Evolutionary conservation across 2,113 vertebrate species (phyloP).

Genomic region (Hippoglossus stenolepis): DNA sequence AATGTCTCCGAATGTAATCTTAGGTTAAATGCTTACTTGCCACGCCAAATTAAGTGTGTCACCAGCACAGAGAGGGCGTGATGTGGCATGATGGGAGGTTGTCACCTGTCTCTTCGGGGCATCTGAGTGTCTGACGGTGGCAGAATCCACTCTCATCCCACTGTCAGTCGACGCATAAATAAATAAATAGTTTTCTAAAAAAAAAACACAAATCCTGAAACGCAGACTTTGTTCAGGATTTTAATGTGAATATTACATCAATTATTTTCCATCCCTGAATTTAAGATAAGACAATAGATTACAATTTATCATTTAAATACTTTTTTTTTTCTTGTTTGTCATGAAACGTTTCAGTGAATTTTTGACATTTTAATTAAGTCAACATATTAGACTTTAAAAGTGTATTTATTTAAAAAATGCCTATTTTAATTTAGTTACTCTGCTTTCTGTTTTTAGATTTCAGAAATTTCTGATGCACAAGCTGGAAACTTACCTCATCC

Average conservation of each 20-base stretch:
- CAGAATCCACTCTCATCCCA: constrained; percentile 32
- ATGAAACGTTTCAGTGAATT: not conserved
- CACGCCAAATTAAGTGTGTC: constrained; percentile 73
- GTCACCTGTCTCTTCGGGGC: constrained; percentile 75
- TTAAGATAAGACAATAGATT: not conserved
- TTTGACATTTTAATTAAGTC: too few relatives aligned
- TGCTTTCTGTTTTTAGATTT: not conserved
- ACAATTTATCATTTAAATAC: not conserved
- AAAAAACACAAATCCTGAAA: not conserved
- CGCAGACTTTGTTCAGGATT: not conserved
- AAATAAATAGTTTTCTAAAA: too few relatives aligned
- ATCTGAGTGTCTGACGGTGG: constrained; percentile 55
- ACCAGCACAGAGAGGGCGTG: constrained; percentile 41
- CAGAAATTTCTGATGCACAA: not conserved
- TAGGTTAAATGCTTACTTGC: constrained; percentile 77
- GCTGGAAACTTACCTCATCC: not conserved
- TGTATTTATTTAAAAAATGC: not conserved
- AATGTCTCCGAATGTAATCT: constrained; percentile 65
- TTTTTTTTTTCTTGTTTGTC: not conserved
- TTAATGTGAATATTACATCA: not conserved
- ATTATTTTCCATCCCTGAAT: not conserved
- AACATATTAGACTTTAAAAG: not conserved
- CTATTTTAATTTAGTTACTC: not conserved
- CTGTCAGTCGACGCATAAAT: constrained; percentile 17
- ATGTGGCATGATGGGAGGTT: constrained; percentile 75